phyloP scores from a whole-genome alignment of 2,797 vertebrate genomes.

The Crypturellus tataupa region DNA sequence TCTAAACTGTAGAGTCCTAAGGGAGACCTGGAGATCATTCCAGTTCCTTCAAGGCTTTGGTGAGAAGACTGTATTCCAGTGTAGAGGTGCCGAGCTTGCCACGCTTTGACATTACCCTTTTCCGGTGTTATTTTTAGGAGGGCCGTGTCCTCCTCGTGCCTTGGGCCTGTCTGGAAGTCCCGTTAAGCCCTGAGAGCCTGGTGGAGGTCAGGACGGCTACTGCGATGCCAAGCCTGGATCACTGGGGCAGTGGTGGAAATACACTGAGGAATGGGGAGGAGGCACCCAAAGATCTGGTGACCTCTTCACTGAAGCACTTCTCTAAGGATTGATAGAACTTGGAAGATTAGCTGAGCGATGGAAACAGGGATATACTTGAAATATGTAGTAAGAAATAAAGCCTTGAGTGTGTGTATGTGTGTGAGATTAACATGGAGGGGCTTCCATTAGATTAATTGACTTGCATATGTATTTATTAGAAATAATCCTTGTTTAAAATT shows the following conservation, averaged over 20 bases:
- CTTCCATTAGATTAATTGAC: background rate
- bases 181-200: background rate
- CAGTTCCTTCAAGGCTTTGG: background rate
- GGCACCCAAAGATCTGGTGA: background rate
- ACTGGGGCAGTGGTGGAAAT: background rate
- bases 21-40: background rate
- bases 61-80: background rate
- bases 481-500: background rate
- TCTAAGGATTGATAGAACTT: background rate
- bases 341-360: background rate
- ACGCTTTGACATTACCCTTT: background rate
- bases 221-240: background rate
- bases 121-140: background rate
- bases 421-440: background rate
- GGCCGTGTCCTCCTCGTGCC: accelerated
- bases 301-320: background rate
- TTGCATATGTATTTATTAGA: background rate
- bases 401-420: background rate
- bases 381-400: background rate
- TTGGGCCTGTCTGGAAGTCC: background rate
- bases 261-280: background rate
- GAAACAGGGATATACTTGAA: background rate
- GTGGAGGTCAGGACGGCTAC: background rate
- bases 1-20: background rate
- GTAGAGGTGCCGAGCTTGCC: background rate